Conservation (phyloP, 2,113 vertebrate genomes). For the Sinosuthora webbiana region DNA sequence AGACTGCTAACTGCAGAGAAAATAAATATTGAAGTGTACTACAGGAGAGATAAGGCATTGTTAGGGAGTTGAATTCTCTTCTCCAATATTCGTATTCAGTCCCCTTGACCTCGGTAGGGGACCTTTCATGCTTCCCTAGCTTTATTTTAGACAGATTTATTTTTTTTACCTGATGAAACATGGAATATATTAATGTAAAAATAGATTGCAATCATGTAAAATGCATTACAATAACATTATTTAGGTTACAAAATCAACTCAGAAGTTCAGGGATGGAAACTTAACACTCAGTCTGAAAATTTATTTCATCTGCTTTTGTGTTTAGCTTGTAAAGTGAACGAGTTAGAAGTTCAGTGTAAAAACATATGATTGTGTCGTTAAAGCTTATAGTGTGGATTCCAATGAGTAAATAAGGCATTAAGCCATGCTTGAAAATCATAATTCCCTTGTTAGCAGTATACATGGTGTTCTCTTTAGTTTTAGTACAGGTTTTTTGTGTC, state of each 20-base stretch:
- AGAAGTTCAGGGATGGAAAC: not conserved
- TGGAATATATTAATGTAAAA: not conserved
- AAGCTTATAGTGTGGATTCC: not conserved
- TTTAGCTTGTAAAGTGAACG: not conserved
- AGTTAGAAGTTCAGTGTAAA: not conserved
- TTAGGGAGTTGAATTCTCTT: not conserved
- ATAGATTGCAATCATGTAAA: conserved; percentile 4
- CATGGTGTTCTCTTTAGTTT: not conserved
- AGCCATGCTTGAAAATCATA: not conserved
- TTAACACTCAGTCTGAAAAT: not conserved
- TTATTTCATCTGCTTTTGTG: not conserved
- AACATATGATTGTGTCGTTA: not conserved
- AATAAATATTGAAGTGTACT: not conserved
- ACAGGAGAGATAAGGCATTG: not conserved
- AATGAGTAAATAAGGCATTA: not conserved
- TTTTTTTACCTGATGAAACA: not conserved
- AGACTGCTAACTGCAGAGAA: not conserved
- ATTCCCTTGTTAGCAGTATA: not conserved
- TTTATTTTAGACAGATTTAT: not conserved
- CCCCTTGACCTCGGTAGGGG: not conserved
- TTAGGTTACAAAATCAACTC: not conserved
- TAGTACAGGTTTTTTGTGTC: not conserved
- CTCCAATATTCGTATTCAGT: not conserved
- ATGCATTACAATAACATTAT: not conserved
- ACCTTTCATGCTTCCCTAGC: not conserved